Evolutionary conservation across 2,113 vertebrate genomes (phyloP).

Genomic region (Tursiops truncatus): DNA sequence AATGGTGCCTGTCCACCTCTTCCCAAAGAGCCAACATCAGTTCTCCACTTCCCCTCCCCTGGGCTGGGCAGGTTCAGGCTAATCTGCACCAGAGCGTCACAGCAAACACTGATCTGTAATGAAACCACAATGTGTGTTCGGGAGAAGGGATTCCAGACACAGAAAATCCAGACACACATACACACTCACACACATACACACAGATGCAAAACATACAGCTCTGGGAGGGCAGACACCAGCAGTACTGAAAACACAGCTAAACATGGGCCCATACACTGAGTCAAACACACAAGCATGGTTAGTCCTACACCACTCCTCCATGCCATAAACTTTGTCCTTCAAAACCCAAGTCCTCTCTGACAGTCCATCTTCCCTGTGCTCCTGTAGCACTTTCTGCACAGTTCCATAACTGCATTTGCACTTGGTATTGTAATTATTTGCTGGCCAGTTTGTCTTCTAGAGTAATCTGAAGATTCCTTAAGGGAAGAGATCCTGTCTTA

Average conservation of each 20-base stretch:
- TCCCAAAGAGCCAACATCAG: slow-evolving; percentile 31
- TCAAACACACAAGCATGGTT: background rate
- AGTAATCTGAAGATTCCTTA: slow-evolving; percentile 26
- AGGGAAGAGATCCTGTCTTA: slow-evolving; percentile 14
- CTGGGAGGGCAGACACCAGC: background rate
- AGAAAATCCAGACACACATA: background rate
- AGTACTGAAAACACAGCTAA: background rate
- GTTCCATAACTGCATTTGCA: background rate
- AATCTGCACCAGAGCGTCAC: slow-evolving; percentile 61
- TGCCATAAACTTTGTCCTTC: background rate
- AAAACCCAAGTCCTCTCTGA: background rate
- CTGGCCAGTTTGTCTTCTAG: background rate
- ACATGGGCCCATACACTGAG: background rate
- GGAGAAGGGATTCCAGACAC: slow-evolving; percentile 60
- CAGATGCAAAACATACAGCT: background rate
- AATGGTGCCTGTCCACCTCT: slow-evolving; percentile 42
- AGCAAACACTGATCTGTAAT: slow-evolving; percentile 74
- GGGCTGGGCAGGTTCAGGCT: slow-evolving; percentile 75
- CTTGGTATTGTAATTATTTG: slow-evolving; percentile 27
- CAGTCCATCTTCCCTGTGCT: background rate
- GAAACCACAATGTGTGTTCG: slow-evolving; percentile 66
- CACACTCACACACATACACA: background rate
- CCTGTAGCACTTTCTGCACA: background rate
- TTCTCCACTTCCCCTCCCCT: slow-evolving; percentile 64
- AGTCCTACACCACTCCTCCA: background rate